Evolutionary conservation across 2,888 invertebrate species (phyloP).

Genomic region (Himalopsyche japonica): DNA sequence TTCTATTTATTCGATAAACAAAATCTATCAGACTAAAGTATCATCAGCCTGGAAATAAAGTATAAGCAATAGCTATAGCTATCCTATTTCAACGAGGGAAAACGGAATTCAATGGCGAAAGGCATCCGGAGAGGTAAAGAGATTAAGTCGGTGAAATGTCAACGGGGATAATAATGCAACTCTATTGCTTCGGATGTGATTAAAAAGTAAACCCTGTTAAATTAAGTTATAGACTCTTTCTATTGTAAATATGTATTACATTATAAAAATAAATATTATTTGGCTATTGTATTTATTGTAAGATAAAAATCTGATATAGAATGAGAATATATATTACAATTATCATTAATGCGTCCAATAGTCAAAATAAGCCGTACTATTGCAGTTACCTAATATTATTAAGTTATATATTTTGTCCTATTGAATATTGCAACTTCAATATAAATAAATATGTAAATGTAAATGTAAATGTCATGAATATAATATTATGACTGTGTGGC

Average conservation of each 20-base stretch:
- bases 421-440: conserved; percentile 37
- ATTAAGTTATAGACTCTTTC: conserved; percentile 40
- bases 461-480: conserved; percentile 40
- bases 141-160: conserved; percentile 20
- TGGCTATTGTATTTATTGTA: conserved; percentile 38
- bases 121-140: conserved; percentile 21
- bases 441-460: conserved; percentile 32
- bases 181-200: conserved; percentile 2
- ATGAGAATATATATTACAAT: neutral
- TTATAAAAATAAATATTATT: conserved; percentile 40
- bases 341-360: conserved; percentile 2
- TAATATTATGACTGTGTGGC: conserved; percentile 34
- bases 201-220: conserved; percentile 38
- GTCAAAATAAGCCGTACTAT: conserved; percentile 34
- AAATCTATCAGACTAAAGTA: neutral
- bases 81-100: neutral
- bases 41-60: neutral
- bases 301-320: conserved; percentile 35
- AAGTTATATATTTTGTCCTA: conserved; percentile 30
- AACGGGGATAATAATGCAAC: conserved; percentile 23
- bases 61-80: neutral
- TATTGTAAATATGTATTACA: conserved; percentile 42
- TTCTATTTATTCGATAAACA: neutral
- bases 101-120: conserved; percentile 2
- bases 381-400: conserved; percentile 21